Percentiles rank a stretch among this genome's conserved stretches.
These are phyloP conservation scores for Crenichthys baileyi DNA, from an alignment of 2,797 vertebrate species.

Conservation along the genomic window DNA sequence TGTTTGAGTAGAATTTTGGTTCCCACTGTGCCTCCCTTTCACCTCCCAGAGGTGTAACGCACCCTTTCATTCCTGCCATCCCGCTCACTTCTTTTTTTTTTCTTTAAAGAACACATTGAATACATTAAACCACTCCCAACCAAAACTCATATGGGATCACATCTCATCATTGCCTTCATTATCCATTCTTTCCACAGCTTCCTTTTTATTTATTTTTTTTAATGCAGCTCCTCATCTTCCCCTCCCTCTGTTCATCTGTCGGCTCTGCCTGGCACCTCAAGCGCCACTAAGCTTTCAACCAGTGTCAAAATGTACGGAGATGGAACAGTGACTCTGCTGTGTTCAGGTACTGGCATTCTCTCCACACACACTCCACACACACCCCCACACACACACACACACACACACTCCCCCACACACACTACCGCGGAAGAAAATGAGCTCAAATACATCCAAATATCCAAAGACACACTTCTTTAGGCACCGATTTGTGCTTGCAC, in stretches of 20 bases:
- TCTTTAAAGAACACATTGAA: slow-evolving; percentile 50
- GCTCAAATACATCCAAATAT: slow-evolving; percentile 44
- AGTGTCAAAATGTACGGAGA: slow-evolving; percentile 79
- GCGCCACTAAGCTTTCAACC: slow-evolving; percentile 81
- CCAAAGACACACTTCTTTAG: slow-evolving; percentile 47
- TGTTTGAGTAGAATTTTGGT: background rate
- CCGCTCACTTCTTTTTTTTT: slow-evolving; percentile 22
- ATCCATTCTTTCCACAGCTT: slow-evolving; percentile 64
- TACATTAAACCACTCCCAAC: slow-evolving; percentile 59
- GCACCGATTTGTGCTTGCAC: slow-evolving; percentile 39
- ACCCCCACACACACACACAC: slow-evolving; percentile 17
- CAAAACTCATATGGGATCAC: slow-evolving; percentile 67
- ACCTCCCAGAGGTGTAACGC: slow-evolving; percentile 22
- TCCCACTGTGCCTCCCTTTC: background rate
- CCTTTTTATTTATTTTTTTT: slow-evolving; percentile 17
- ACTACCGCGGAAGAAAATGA: slow-evolving; percentile 31
- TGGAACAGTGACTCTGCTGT: slow-evolving; percentile 83
- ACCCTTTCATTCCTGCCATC: slow-evolving; percentile 57
- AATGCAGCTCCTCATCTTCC: slow-evolving; percentile 40
- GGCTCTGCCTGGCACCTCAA: slow-evolving; percentile 79
- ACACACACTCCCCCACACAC: slow-evolving; percentile 26
- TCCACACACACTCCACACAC: slow-evolving; percentile 17
- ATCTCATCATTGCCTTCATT: slow-evolving; percentile 78
- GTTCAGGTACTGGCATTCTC: slow-evolving; percentile 62
- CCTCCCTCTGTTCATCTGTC: slow-evolving; percentile 55